Evolutionary conservation across 2,113 vertebrate species (phyloP).

Genomic region (Dicentrarchus labrax): DNA sequence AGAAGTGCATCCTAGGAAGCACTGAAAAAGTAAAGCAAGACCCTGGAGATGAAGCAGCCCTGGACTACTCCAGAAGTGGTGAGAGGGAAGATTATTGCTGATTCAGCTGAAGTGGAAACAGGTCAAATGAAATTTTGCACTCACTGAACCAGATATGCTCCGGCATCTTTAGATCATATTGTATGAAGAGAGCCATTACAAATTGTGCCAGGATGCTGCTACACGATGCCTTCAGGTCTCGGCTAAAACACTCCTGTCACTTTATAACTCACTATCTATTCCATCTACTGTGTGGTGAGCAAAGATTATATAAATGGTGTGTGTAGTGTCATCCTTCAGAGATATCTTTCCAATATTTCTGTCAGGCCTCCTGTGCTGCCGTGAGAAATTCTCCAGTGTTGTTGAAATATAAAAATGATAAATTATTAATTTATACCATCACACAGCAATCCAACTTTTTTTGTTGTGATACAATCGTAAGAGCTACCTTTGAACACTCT

Average conservation of each 20-base stretch:
- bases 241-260: constrained; percentile 14
- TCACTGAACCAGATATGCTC: constrained; percentile 43
- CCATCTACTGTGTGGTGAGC: not conserved
- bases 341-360: constrained; percentile 10
- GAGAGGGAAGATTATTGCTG: constrained; percentile 51
- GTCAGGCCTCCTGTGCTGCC: not conserved
- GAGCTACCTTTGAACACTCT: constrained; percentile 20
- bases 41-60: constrained; percentile 46
- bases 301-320: not conserved
- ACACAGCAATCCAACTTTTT: constrained; percentile 26
- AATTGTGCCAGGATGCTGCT: constrained; percentile 18
- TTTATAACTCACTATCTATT: constrained; percentile 1
- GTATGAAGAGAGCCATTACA: constrained; percentile 4
- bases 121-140: constrained; percentile 61
- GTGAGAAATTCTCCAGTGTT: not conserved
- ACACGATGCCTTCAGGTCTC: constrained; percentile 34
- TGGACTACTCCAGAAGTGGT: constrained; percentile 20
- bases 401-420: constrained; percentile 21
- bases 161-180: constrained; percentile 19
- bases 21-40: constrained; percentile 48
- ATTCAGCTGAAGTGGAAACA: constrained; percentile 56
- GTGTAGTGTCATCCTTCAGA: not conserved
- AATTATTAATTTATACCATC: constrained; percentile 32
- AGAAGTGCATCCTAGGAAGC: constrained; percentile 39
- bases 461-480: constrained; percentile 22